Evolutionary conservation across 2,888 invertebrate species (phyloP), one percentile per base, ranked within the genome.

Genomic region (Unio delphinus): DNA sequence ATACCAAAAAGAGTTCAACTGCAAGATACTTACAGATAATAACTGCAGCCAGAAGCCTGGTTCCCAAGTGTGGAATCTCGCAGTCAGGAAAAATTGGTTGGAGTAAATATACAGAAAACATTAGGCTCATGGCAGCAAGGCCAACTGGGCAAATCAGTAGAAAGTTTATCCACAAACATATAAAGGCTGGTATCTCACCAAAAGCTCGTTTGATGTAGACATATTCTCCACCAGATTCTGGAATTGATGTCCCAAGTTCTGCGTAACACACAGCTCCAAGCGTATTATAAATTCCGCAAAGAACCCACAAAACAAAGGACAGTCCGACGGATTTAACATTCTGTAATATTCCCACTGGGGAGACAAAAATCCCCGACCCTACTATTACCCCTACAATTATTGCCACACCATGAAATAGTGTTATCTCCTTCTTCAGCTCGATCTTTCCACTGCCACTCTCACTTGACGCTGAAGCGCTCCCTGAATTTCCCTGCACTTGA

Each of bases 341-440:
- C 75, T 92, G 91, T 20, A 98, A 92, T 26, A 97, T 97, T 80
- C 97, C 95, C 87, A 94, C 95, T 0, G 98, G 98, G 26, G 97
- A 95, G 57, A 98, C 96, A 90, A 98, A 98, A 83, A 98, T 98
- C 11, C 98, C 98, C 4, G 97, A 94, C 1, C 98, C 98, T 64
- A 97, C 94, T 80, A 98, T 97, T 70, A 96, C 94, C 61, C 97
- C 97, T 54, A 97, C 95, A 83, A 98, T 97, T 75, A 97, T 96
- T 45, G 95, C 95, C 15, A 97, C 96, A 45, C 97, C 97, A 88
- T 97, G 95, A 80, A 95, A 87, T 59, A 98, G 91, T n/a, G 95
- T 94, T 72, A 98, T 92, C 89, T 95, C 94, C 87, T 96, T 95
- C 91, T 96, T 95, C 89, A 97, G 91, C 83, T 94, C 77, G n/a